Evolutionary conservation across 92 coral and sea anemone genomes (phyloP), one percentile per base, ranked within the genome.

Genomic region (Zoanthus gigantus): DNA sequence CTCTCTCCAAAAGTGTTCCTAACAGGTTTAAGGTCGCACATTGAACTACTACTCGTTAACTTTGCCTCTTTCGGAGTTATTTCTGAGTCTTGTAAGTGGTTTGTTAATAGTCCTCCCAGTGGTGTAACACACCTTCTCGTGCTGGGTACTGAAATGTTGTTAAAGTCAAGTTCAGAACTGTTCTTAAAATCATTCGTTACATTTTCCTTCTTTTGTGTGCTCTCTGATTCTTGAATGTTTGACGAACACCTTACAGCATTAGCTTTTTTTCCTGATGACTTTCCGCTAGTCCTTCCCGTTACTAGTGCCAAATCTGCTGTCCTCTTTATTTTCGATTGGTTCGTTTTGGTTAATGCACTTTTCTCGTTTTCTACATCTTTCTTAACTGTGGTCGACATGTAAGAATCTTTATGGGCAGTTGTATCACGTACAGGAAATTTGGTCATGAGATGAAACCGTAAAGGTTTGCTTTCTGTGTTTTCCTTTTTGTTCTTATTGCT

Each of bases 371-470:
- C 75, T 63, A 42, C 28, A 29, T 81, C 74, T 47, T 47, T 67
- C 52, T 28, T 66, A 44, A 44, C 42, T 6, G 75, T 63, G 57
- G 6, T 81, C 45, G 58, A 31, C 6, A 60, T 10, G 52, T 28
- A 61, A 7, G 84, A 28, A 5, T 60, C 46, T 9, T 30, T 81
- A 5, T 66, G 75, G 74, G 75, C 45, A 17, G 85, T 45, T 66
- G 85, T 16, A 9, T 47, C 75, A 11, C 85, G 85, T 66, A 13
- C 61, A 46, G 71, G 75, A 32, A 68, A 47, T 11, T 81, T 34
- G 18, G 85, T 81, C 60, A 81, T 66, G 52, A 81, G 6, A 63
- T 81, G 85, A 15, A 81, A 81, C 9, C 85, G 85, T 34, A 81
- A 66, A n/a, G 85, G 75, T 66, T 71, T 81, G 75, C 16, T 46